A percentile compares a stretch with the other conserved stretches of the same genome.
phyloP scores from a whole-genome alignment of 2,113 vertebrate species.

The Myotis davidii region DNA sequence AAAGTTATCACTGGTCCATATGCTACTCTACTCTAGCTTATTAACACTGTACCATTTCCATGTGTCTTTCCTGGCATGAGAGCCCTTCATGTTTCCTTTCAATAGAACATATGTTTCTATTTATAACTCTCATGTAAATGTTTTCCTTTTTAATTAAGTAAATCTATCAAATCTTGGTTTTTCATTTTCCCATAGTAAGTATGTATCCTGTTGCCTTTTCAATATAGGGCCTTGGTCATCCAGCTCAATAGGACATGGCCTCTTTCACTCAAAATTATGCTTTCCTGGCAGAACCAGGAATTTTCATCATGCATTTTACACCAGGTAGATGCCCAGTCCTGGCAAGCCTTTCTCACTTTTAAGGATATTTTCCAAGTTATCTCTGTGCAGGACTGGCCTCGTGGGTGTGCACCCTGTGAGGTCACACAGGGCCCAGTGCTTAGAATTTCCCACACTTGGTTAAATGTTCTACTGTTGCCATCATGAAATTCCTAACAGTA shows the following conservation, averaged over 20 bases:
- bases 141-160: neutral
- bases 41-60: neutral
- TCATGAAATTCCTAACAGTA: neutral
- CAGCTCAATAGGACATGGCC: neutral
- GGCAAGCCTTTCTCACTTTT: neutral
- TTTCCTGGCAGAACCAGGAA: neutral
- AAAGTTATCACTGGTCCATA: neutral
- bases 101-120: neutral
- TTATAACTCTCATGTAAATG: neutral
- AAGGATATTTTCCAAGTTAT: neutral
- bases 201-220: neutral
- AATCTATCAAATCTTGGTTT: neutral
- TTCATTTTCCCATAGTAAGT: neutral
- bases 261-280: neutral
- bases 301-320: neutral
- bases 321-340: neutral
- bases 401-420: accelerated
- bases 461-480: neutral
- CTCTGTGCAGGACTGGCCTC: neutral
- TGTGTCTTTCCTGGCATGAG: neutral
- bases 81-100: neutral
- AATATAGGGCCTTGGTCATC: neutral
- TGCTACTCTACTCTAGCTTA: neutral
- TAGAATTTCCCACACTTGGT: neutral
- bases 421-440: neutral